Base-by-base conservation (phyloP, 2,888 invertebrate species). In the Dicyrtomina minuta region DNA sequence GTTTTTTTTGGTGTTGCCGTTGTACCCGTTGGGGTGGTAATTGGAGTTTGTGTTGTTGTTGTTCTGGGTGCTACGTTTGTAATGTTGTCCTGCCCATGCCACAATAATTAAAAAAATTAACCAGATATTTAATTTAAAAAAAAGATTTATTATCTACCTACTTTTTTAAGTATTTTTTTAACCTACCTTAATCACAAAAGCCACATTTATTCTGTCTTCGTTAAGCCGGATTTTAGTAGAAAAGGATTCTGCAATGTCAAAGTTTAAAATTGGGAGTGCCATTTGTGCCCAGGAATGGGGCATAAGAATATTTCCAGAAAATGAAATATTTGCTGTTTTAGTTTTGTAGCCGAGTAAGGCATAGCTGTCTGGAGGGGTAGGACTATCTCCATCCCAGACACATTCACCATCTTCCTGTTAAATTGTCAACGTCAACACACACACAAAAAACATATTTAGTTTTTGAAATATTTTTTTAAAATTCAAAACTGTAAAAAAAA, bases 361-460 rank as follows among this genome's bases (percentile, higher is more conserved):
- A 27, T 46, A 24, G 6, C 39, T 56, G 15, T 15, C 20, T 4
- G 56, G 43, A 43, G 65, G 65, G 17, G 27, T 26, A n/a, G 51
- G 51, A 53, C 65, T 41, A 10, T 27, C 33, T 15, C 66, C 66
- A 26, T 66, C 66, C 56, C 66, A 66, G 22, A 56, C 41, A 41
- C 65, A 65, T 20, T 51, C 20, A 4, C 66, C 66, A 24, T 66
- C 27, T 43, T 66, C 66, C 43, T 56, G 44, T 46, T 12, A 8
- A n/a, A n/a, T n/a, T n/a, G n/a, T n/a, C n/a, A n/a, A n/a, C n/a
- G n/a, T n/a, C 27, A 59, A 39, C 15, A 56, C 6, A 20, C 17
- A 27, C 5, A 22, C 6, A 8, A 12, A 22, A 8, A 56, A 56
- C 51, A 10, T 56, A 22, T 22, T 22, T 56, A 56, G 15, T n/a